Evolutionary conservation across 2,113 vertebrate species (phyloP).

Genomic region (Pterophyllum scalare): DNA sequence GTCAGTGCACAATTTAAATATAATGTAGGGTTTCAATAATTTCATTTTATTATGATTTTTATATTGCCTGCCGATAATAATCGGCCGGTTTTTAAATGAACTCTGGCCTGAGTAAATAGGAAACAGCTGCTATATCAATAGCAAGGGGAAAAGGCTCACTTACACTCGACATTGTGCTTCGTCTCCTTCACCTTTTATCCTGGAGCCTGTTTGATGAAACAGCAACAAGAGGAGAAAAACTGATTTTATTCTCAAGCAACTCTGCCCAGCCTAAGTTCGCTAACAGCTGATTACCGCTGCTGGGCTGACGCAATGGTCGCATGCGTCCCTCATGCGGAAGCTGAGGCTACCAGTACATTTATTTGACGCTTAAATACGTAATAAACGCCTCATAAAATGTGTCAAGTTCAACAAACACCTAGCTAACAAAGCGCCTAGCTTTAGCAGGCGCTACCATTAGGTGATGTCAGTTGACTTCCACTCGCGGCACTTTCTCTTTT

Average conservation of each 20-base stretch:
- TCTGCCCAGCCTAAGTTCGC: background rate
- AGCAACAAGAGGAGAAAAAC: background rate
- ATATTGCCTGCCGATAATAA: too few species aligned
- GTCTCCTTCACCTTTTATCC: background rate
- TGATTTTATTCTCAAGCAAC: fast-evolving
- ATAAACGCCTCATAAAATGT: too few species aligned
- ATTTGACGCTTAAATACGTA: background rate
- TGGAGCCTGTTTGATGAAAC: slow-evolving; percentile 29
- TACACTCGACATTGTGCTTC: slow-evolving; percentile 62
- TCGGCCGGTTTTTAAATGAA: background rate
- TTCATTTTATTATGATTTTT: background rate
- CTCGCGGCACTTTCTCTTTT: slow-evolving; percentile 22
- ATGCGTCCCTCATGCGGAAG: fast-evolving
- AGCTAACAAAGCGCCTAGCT: background rate
- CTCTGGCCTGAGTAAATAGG: background rate
- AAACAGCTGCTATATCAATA: background rate
- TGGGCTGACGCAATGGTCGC: slow-evolving; percentile 38
- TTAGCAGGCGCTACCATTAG: slow-evolving; percentile 4
- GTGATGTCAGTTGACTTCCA: slow-evolving; percentile 19
- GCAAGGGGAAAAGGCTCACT: slow-evolving; percentile 23
- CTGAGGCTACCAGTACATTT: background rate
- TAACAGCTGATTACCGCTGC: background rate
- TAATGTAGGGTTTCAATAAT: background rate
- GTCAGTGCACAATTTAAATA: too few species aligned
- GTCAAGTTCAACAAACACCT: fast-evolving